Conservation (phyloP, 2,888 invertebrate genomes). For the Rhaphigaster nebulosa region DNA sequence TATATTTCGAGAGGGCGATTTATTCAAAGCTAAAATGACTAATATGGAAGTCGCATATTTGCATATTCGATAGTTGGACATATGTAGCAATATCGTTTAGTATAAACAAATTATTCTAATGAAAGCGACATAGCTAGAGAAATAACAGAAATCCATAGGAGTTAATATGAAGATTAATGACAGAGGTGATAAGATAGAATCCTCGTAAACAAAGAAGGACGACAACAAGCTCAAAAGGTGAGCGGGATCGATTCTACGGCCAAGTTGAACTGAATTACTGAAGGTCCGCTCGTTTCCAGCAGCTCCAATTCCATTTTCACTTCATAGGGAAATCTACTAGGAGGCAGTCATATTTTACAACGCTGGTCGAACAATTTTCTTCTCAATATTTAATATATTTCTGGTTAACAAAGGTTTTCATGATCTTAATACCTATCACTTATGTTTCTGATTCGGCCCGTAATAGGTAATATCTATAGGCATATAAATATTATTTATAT, state of each 20-base stretch:
- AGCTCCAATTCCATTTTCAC: not conserved
- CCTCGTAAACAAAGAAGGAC: not conserved
- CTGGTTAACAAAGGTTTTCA: too few relatives aligned
- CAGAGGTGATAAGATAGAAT: not conserved
- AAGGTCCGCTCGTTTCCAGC: not conserved
- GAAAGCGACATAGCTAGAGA: not conserved
- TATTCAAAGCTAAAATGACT: too few relatives aligned
- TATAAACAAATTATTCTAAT: too few relatives aligned
- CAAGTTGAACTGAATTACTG: not conserved
- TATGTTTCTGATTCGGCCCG: too few relatives aligned
- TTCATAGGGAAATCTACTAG: not conserved
- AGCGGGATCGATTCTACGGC: not conserved
- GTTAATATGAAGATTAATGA: not conserved
- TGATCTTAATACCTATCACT: too few relatives aligned
- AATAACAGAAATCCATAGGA: not conserved
- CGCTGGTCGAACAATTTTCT: not conserved
- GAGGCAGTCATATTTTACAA: not conserved
- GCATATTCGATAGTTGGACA: too few relatives aligned
- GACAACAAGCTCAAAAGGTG: not conserved
- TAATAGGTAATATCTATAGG: too few relatives aligned
- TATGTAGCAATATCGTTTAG: too few relatives aligned
- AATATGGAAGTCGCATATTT: too few relatives aligned
- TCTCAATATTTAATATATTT: too few relatives aligned
- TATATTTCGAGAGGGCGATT: too few relatives aligned
- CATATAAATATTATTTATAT: too few relatives aligned